phyloP scores from a whole-genome alignment of 2,797 vertebrate genomes.

The Momotus momota region DNA sequence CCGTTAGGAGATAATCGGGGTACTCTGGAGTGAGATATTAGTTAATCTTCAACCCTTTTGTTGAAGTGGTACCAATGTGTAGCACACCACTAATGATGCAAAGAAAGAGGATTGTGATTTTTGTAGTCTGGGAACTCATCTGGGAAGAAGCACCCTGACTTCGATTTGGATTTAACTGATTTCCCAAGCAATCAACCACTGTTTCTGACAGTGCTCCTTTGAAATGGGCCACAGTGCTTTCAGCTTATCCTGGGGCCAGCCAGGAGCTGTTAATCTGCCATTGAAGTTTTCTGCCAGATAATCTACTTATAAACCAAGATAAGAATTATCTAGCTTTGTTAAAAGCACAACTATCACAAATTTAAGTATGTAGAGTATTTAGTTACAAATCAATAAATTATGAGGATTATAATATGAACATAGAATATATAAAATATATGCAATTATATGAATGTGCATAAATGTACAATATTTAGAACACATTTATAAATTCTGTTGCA shows the following conservation, averaged over 20 bases:
- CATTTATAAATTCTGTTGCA: neutral
- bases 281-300: neutral
- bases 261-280: no score
- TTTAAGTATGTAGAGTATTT: neutral
- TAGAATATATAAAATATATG: no score
- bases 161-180: neutral
- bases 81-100: neutral
- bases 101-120: neutral
- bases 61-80: neutral
- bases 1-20: neutral
- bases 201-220: neutral
- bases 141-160: neutral
- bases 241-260: neutral
- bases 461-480: neutral
- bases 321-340: neutral
- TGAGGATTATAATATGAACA: no score
- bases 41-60: neutral
- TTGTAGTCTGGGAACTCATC: neutral
- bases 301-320: no score
- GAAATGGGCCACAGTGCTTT: neutral
- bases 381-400: neutral
- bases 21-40: neutral
- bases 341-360: neutral
- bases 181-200: neutral
- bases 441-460: neutral